Evolutionary conservation across 2,888 invertebrate species (phyloP).

Genomic region (Tipula helvola): DNA sequence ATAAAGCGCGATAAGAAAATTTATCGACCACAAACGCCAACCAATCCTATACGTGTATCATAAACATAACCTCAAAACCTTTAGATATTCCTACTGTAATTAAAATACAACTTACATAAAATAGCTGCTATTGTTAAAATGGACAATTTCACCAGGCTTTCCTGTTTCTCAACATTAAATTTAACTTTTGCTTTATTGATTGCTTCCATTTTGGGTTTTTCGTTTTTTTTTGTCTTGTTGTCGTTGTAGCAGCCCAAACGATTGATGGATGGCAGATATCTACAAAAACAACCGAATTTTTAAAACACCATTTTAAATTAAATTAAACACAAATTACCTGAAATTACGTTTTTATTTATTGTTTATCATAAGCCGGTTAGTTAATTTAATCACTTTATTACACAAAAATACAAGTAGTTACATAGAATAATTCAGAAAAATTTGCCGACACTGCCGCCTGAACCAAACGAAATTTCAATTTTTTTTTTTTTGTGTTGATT

Average conservation of each 20-base stretch:
- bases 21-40: background rate
- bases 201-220: background rate
- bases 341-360: background rate
- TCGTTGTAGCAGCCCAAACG: background rate
- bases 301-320: background rate
- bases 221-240: background rate
- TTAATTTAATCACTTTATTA: background rate
- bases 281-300: background rate
- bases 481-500: background rate
- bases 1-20: background rate
- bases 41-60: background rate
- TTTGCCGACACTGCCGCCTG: background rate
- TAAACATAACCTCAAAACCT: background rate
- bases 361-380: background rate
- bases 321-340: background rate
- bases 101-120: slow-evolving; percentile 59
- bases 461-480: background rate
- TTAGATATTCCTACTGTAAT: background rate
- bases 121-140: slow-evolving; percentile 85
- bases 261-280: background rate
- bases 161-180: slow-evolving; percentile 62
- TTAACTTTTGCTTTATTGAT: slow-evolving; percentile 12
- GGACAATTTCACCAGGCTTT: slow-evolving; percentile 64
- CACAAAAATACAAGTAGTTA: background rate
- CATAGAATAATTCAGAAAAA: background rate